Conservation (phyloP, 2,113 vertebrate species). For the Eubucco bourcierii region DNA sequence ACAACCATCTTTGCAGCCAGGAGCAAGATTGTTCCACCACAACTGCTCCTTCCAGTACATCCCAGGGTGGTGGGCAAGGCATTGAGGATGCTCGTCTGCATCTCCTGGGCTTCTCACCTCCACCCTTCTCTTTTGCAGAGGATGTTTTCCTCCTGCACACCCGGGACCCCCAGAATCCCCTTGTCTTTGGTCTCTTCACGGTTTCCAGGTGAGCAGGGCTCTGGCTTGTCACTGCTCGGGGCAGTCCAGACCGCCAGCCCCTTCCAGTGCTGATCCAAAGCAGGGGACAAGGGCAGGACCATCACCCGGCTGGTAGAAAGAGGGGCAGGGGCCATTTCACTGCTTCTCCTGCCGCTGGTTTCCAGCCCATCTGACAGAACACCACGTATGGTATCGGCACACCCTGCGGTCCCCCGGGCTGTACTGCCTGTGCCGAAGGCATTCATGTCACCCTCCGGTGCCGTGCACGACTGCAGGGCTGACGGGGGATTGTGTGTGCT, state of each 20-base stretch:
- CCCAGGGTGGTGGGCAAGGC: neutral
- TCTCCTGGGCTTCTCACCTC: neutral
- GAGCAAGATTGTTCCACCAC: rapidly evolving
- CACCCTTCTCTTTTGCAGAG: constrained; percentile 67
- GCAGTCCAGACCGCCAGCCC: too few species aligned
- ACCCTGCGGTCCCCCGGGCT: neutral
- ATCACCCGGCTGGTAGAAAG: neutral
- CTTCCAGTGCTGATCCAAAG: rapidly evolving
- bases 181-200: constrained; percentile 84
- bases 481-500: neutral
- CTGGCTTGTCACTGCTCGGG: neutral
- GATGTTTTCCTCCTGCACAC: constrained; percentile 85
- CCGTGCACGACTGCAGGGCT: rapidly evolving
- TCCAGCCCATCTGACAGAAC: neutral
- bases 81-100: rapidly evolving
- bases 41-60: rapidly evolving
- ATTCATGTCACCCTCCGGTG: neutral
- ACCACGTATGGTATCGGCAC: rapidly evolving
- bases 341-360: neutral
- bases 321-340: too few species aligned
- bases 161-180: constrained; percentile 82
- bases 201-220: constrained; percentile 80
- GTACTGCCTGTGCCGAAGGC: neutral
- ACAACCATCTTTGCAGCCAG: rapidly evolving
- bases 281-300: neutral